These are phyloP conservation scores for Muscicapa comitata DNA, from an alignment of 2,797 vertebrate genomes.

Conservation along the genomic window DNA sequence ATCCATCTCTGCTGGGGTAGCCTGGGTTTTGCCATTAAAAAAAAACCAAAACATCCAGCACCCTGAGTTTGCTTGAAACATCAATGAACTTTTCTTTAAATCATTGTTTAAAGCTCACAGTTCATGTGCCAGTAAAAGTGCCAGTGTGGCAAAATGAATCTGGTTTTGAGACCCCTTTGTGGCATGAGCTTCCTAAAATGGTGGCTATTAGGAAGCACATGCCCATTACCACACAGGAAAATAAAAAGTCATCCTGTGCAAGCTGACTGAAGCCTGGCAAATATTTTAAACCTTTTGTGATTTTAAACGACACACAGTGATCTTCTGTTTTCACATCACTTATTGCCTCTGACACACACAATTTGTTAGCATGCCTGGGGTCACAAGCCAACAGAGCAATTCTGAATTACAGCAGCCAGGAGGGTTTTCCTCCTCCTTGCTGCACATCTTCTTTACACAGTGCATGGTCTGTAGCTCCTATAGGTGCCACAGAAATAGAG, in stretches of 20 bases:
- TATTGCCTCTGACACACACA: neutral
- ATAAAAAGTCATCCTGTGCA: neutral
- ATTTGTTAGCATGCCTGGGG: neutral
- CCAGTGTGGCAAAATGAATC: neutral
- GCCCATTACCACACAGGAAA: neutral
- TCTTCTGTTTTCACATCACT: neutral
- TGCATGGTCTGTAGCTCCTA: neutral
- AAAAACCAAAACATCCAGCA: neutral
- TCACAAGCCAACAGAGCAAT: neutral
- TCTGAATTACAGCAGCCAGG: neutral
- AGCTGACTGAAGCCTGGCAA: neutral
- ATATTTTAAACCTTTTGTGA: neutral
- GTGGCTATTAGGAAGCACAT: neutral
- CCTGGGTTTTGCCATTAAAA: neutral
- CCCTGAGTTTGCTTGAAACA: neutral
- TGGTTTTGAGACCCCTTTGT: neutral
- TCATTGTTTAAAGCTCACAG: neutral
- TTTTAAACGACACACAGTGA: neutral
- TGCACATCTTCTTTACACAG: neutral
- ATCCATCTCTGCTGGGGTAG: neutral
- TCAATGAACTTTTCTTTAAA: slow-evolving; percentile 20
- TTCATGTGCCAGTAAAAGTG: neutral
- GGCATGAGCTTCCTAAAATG: neutral
- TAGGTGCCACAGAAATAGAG: neutral
- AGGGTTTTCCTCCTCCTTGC: neutral